Conservation (phyloP, 2,888 invertebrate species). For the Drosophila helvetica region DNA sequence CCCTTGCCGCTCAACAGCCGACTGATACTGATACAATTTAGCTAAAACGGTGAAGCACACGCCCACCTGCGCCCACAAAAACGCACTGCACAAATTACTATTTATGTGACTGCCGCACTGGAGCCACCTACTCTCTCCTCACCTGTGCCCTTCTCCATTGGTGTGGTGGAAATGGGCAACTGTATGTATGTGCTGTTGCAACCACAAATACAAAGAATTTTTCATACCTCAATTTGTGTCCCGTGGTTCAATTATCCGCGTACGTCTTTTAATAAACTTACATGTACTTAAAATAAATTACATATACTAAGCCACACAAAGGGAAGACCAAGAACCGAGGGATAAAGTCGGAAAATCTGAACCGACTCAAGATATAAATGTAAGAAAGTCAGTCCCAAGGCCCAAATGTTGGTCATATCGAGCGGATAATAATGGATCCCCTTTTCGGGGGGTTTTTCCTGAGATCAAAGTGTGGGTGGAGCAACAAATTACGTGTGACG, state of each 20-base stretch:
- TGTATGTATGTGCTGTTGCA: constrained; percentile 71
- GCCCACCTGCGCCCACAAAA: constrained; percentile 71
- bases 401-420: constrained; percentile 68
- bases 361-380: constrained; percentile 70
- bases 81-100: constrained; percentile 78
- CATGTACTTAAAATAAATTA: constrained; percentile 76
- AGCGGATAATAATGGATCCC: background rate
- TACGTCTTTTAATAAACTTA: too few species aligned
- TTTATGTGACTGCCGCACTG: constrained; percentile 59
- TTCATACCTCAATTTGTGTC: constrained; percentile 66
- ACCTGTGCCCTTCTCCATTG: constrained; percentile 6
- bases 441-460: too few species aligned
- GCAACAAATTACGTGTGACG: too few species aligned
- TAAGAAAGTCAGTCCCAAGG: constrained; percentile 74
- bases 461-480: too few species aligned
- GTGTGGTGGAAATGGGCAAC: constrained; percentile 74
- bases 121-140: constrained; percentile 5
- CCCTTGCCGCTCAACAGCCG: constrained; percentile 6
- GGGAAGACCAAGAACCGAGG: constrained; percentile 61
- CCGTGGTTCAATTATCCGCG: constrained; percentile 55
- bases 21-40: constrained; percentile 74
- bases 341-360: constrained; percentile 34
- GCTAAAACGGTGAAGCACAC: constrained; percentile 72
- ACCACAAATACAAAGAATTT: constrained; percentile 31
- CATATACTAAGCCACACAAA: constrained; percentile 66